Conservation (phyloP, 1,140 invertebrate genomes). For the Caenorhabditis remanei region DNA sequence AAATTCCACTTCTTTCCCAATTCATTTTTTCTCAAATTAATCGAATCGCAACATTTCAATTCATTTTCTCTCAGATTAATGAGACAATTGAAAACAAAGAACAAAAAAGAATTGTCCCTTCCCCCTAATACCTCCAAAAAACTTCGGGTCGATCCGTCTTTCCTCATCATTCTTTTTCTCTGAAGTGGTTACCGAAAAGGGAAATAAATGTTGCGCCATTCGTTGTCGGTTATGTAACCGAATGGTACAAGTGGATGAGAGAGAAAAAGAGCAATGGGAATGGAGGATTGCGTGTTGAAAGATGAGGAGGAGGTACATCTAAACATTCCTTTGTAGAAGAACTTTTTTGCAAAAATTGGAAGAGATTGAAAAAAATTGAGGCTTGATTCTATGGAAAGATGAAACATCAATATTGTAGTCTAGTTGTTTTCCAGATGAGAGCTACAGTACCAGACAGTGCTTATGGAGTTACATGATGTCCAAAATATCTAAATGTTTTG, state of each 20-base stretch:
- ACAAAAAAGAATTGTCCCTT: background rate
- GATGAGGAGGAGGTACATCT: background rate
- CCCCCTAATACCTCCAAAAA: background rate
- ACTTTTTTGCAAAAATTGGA: too few species aligned
- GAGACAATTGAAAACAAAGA: background rate
- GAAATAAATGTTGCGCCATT: conserved; percentile 35
- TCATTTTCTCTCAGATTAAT: conserved; percentile 38
- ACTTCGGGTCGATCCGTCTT: background rate
- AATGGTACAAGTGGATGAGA: conserved; percentile 37
- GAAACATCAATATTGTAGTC: too few species aligned
- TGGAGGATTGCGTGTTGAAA: background rate
- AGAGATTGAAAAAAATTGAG: too few species aligned
- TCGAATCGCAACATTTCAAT: conserved; percentile 14
- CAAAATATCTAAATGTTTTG: too few species aligned
- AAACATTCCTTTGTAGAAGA: too few species aligned
- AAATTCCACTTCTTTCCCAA: background rate
- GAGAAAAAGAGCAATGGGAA: background rate
- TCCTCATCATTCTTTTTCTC: background rate
- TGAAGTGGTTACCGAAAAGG: conserved; percentile 47
- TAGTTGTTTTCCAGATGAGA: too few species aligned
- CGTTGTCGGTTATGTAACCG: conserved; percentile 10
- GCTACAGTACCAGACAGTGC: too few species aligned
- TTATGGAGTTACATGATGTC: too few species aligned
- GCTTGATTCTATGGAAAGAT: too few species aligned
- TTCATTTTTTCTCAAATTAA: conserved; percentile 54